These are phyloP conservation scores for Oryzias sinensis DNA, from an alignment of 2,797 vertebrate species.

Conservation along the genomic window DNA sequence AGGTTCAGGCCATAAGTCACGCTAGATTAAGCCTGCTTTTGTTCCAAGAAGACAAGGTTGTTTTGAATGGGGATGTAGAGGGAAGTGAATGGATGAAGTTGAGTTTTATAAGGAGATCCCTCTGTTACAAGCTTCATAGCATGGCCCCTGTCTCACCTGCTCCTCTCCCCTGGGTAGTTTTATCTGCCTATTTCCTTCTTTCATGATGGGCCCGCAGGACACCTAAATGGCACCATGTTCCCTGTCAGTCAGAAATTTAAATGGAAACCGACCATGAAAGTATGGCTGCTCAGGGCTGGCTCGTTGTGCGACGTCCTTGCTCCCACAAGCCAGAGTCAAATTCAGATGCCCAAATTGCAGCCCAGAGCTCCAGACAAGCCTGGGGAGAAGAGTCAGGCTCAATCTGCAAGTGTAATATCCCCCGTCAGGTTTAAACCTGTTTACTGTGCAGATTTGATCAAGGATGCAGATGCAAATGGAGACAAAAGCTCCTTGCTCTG, in stretches of 20 bases:
- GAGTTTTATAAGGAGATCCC: conserved; percentile 69
- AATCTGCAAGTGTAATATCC: conserved; percentile 80
- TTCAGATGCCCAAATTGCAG: conserved; percentile 48
- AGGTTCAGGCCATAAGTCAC: conserved; percentile 67
- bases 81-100: conserved; percentile 50
- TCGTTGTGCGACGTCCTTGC: conserved; percentile 71
- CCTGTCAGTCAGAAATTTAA: conserved; percentile 81
- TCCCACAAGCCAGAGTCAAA: conserved; percentile 66
- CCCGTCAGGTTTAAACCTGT: conserved; percentile 76
- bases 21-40: conserved; percentile 78
- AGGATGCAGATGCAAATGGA: conserved; percentile 76
- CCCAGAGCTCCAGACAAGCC: conserved; percentile 53
- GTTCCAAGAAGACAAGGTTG: conserved; percentile 75
- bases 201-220: conserved; percentile 64
- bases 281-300: conserved; percentile 74
- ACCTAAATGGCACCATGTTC: conserved; percentile 80
- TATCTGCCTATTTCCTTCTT: conserved; percentile 77
- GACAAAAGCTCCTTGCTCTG: conserved; percentile 58
- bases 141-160: conserved; percentile 68
- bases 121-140: conserved; percentile 60
- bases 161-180: conserved; percentile 68
- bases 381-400: conserved; percentile 50
- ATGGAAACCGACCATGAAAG: conserved; percentile 81
- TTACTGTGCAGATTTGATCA: conserved; percentile 79
- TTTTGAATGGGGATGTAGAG: conserved; percentile 67